phyloP scores from a whole-genome alignment of 1,140 invertebrate genomes.

The Medauroidea extradentata region DNA sequence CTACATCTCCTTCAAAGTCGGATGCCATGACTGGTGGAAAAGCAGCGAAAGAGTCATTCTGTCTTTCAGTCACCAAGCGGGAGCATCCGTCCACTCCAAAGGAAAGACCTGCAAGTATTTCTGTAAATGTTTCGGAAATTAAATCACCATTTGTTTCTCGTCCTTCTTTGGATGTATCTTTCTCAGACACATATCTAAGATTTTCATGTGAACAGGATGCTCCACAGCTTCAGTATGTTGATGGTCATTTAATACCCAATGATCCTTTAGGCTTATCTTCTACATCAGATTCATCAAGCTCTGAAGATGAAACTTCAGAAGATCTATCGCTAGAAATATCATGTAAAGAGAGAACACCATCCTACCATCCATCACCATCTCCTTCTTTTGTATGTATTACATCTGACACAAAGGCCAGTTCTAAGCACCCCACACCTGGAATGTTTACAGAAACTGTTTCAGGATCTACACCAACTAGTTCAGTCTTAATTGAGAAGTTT shows the following conservation, averaged over 20 bases:
- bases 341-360: background rate
- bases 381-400: background rate
- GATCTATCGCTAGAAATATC: background rate
- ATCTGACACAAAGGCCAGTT: too few species aligned
- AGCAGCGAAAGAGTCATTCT: too few species aligned
- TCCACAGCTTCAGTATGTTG: slow-evolving; percentile 10
- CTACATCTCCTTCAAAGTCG: background rate
- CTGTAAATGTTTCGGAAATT: too few species aligned
- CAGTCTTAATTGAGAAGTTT: too few species aligned
- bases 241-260: slow-evolving; percentile 19
- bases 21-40: background rate
- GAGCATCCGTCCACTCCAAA: too few species aligned
- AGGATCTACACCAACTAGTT: too few species aligned
- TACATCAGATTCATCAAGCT: slow-evolving; percentile 17
- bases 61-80: too few species aligned
- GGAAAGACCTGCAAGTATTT: too few species aligned
- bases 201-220: background rate
- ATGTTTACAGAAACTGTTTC: too few species aligned
- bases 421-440: too few species aligned
- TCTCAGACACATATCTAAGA: background rate
- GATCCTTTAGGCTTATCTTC: slow-evolving; percentile 16
- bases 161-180: too few species aligned
- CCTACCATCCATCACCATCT: background rate
- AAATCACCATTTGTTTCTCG: too few species aligned
- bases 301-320: slow-evolving; percentile 16